phyloP scores from a whole-genome alignment of 2,797 vertebrate species.

The Petrocephalus sullivani region DNA sequence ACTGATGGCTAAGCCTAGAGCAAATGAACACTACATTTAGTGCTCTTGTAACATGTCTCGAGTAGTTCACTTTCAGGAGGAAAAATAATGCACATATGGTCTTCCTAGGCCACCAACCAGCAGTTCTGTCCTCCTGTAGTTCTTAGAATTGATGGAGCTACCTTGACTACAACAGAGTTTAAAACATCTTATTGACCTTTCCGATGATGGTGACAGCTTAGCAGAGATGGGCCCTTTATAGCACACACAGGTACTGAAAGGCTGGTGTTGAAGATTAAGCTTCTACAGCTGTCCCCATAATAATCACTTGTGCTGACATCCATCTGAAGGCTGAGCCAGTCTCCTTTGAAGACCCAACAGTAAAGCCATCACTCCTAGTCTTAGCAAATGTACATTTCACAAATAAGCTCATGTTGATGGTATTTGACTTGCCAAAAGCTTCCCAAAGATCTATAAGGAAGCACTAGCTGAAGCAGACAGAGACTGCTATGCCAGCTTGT shows the following conservation, averaged over 20 bases:
- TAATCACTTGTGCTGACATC: neutral
- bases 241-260: neutral
- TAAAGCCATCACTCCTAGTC: neutral
- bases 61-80: neutral
- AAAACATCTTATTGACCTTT: neutral
- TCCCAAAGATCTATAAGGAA: neutral
- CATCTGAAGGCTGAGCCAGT: neutral
- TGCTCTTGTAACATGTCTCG: neutral
- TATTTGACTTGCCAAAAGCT: neutral
- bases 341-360: neutral
- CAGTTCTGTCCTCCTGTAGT: neutral
- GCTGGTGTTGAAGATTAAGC: neutral
- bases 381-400: neutral
- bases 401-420: neutral
- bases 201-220: neutral
- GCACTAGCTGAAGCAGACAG: neutral
- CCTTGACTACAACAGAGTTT: neutral
- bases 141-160: neutral
- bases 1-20: neutral
- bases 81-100: neutral
- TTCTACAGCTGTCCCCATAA: neutral
- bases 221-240: neutral
- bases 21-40: neutral
- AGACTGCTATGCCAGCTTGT: neutral
- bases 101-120: neutral